Base-by-base conservation (phyloP, 2,797 vertebrate genomes). In the Propithecus perrieri region DNA sequence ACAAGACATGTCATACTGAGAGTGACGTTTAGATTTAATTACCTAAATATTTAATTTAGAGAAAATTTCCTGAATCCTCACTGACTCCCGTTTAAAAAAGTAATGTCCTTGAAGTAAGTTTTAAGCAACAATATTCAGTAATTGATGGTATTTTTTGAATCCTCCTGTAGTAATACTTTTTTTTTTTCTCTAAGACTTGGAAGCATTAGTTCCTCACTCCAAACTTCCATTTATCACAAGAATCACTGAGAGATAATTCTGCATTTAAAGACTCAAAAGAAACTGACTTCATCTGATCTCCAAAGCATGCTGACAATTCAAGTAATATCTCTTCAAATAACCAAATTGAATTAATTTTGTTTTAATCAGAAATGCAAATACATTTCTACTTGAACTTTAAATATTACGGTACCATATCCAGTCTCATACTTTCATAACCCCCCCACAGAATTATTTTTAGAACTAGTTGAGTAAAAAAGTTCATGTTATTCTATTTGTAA, bases 351-450 rank as follows among this genome's bases (percentile, higher is more conserved):
- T 74, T 72, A 69, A 75, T 67, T 84, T 89, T 72, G 12, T 22
- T 87, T 89, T 50, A 69, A 78, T 71, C 26, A 83, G 88, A 94
- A 94, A 86, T 53, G 59, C 50, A 92, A 95, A 93, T 91, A 14
- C 7, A 78, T 80, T 93, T 91, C 76, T 35, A 93, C 80, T 91
- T 76, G 71, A 94, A 93, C 94, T 95, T 94, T 67, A 92, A 91
- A 80, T 88, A 61, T 59, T 81, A 92, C 43, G 67, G 85, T 2
- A 72, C 20, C 22, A 57, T 1, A 59, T 55, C 13, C 20, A 88
- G 53, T 76, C 90, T 86, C 35, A 59, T n/a, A 78, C 75, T 93
- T 93, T 91, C 50, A 59, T 55, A 63, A 50, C 1, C 3, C 35
- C 38, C 18, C 18, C 46, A 50, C 14, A 69, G 11, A 83, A 76